A percentile compares a stretch with the other conserved stretches of the same genome.
Conservation (phyloP, 2,797 vertebrate genomes). For the Eospalax fontanierii region DNA sequence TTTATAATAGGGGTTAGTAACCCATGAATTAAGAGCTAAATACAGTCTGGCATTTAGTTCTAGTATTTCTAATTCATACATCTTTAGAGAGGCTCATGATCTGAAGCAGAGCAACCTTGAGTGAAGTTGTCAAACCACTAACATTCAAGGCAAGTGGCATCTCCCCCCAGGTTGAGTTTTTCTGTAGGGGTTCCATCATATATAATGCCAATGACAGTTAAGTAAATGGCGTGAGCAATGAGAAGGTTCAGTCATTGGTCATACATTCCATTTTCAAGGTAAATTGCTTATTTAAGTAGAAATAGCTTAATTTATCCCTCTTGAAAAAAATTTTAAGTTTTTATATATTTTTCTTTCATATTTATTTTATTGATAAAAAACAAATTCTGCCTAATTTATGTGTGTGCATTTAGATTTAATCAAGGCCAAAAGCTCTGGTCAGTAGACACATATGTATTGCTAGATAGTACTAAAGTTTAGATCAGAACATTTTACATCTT, state of each 20-base stretch:
- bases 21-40: constrained; percentile 79
- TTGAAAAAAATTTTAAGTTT: constrained; percentile 31
- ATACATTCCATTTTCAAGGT: constrained; percentile 55
- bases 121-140: constrained; percentile 24
- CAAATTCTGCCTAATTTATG: neutral
- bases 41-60: constrained; percentile 69
- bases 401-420: constrained; percentile 55
- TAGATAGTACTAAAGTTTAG: constrained; percentile 39
- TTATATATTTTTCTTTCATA: constrained; percentile 60
- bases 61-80: constrained; percentile 69
- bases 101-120: constrained; percentile 23
- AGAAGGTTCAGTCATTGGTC: constrained; percentile 31
- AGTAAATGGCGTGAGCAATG: neutral
- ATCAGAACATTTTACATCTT: constrained; percentile 27
- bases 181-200: neutral
- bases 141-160: neutral
- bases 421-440: neutral
- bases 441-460: neutral
- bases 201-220: constrained; percentile 37
- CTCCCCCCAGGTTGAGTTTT: neutral
- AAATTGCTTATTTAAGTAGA: constrained; percentile 62
- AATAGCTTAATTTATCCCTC: constrained; percentile 54
- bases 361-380: constrained; percentile 62
- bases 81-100: constrained; percentile 67
- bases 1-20: constrained; percentile 71